A percentile compares a stretch with the other conserved stretches of the same genome.
These are phyloP conservation scores for Patella ulyssiponensis DNA, from an alignment of 2,888 invertebrate species.

Conservation along the genomic window DNA sequence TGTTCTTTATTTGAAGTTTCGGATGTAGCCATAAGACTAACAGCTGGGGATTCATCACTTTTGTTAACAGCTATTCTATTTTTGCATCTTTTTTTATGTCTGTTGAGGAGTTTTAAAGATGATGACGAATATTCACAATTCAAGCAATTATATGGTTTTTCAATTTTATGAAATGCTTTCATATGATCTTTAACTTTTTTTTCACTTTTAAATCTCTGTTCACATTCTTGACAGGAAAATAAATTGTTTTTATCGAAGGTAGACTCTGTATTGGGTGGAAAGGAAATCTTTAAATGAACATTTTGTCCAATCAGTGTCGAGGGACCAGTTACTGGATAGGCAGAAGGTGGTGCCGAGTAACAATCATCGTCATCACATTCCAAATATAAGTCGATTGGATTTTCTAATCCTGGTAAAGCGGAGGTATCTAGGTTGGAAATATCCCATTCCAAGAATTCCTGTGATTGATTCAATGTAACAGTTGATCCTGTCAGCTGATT, in stretches of 20 bases:
- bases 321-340: background rate
- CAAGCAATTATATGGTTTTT: conserved; percentile 26
- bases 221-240: conserved; percentile 30
- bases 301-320: conserved; percentile 34
- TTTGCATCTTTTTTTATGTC: conserved; percentile 26
- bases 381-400: conserved; percentile 33
- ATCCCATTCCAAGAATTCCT: background rate
- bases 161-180: conserved; percentile 23
- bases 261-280: conserved; percentile 24
- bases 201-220: conserved; percentile 30
- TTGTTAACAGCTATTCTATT: background rate
- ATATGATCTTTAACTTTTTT: conserved; percentile 35
- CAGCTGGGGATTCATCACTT: background rate
- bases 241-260: background rate
- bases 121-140: conserved; percentile 28
- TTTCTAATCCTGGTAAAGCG: conserved; percentile 16
- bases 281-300: conserved; percentile 35
- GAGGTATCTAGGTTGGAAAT: background rate
- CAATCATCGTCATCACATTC: conserved; percentile 45
- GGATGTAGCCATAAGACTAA: background rate
- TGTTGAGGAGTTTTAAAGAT: conserved; percentile 18
- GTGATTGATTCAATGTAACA: background rate
- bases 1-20: background rate
- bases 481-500: background rate
- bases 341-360: conserved; percentile 19